Conservation (phyloP, 1,140 invertebrate species). For the Diplogasteroides magnus region DNA sequence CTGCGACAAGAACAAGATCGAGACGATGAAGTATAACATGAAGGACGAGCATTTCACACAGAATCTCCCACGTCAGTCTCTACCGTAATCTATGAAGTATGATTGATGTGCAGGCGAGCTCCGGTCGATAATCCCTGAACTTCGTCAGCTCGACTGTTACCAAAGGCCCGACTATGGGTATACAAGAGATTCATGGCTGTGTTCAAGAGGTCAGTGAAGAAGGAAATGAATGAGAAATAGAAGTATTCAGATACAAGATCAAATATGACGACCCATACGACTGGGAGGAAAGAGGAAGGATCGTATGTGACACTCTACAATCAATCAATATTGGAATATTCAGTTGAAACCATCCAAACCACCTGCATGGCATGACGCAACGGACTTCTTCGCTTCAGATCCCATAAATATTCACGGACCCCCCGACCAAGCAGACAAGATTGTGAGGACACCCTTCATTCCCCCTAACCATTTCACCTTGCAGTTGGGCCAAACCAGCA, state of each 20-base stretch:
- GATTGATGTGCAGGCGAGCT: neutral
- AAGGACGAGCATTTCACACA: neutral
- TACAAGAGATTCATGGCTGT: too few relatives aligned
- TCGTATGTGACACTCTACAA: neutral
- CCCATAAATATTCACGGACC: slow-evolving; percentile 26
- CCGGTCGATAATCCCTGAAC: neutral
- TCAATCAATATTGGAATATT: neutral
- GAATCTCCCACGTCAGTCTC: neutral
- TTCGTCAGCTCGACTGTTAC: neutral
- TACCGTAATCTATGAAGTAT: neutral
- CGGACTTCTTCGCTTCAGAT: slow-evolving; percentile 22
- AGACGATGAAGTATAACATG: neutral
- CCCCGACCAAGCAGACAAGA: too few relatives aligned
- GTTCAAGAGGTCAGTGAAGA: neutral
- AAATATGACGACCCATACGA: neutral
- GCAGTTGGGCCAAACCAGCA: too few relatives aligned
- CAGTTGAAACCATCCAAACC: neutral
- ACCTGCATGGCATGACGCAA: neutral
- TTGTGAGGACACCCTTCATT: too few relatives aligned
- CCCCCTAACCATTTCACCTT: too few relatives aligned
- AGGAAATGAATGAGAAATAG: neutral
- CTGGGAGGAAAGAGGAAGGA: neutral
- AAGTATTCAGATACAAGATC: neutral
- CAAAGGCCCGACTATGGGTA: neutral
- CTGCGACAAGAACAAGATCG: neutral